A percentile compares a stretch with the other conserved stretches of the same genome.
Evolutionary conservation across 2,797 vertebrate species (phyloP).

Genomic region (Sebastes umbrosus): DNA sequence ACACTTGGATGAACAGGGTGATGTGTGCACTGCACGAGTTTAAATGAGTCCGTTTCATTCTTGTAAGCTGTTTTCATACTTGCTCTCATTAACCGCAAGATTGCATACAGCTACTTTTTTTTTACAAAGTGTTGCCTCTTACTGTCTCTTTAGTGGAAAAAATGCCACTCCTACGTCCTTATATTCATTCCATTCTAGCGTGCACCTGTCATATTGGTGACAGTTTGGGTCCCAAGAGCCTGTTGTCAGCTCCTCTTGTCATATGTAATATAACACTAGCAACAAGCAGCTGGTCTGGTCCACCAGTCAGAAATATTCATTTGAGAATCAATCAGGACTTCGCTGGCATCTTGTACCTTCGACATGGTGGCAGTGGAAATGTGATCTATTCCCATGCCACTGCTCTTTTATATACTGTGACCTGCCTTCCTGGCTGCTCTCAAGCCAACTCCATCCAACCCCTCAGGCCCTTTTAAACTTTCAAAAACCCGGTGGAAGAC

Average conservation of each 20-base stretch:
- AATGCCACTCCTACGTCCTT: not conserved
- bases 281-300: constrained; percentile 1
- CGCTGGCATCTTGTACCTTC: not conserved
- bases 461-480: not conserved
- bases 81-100: not conserved
- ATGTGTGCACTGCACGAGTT: not conserved
- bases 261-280: not conserved
- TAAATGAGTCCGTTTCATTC: not conserved
- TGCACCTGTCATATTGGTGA: constrained; percentile 14
- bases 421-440: not conserved
- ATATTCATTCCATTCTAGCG: not conserved
- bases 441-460: not conserved
- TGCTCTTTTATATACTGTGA: not conserved
- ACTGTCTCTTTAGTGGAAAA: not conserved
- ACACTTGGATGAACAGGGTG: not conserved
- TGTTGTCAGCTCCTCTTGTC: constrained; percentile 27
- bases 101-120: not conserved
- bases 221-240: constrained; percentile 2
- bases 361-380: not conserved
- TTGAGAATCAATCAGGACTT: not conserved
- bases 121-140: not conserved
- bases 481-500: not conserved
- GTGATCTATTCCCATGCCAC: not conserved
- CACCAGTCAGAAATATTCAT: constrained; percentile 5
- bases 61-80: not conserved